Evolutionary conservation across 2,113 vertebrate species (phyloP).

Genomic region (Seriola quinqueradiata): DNA sequence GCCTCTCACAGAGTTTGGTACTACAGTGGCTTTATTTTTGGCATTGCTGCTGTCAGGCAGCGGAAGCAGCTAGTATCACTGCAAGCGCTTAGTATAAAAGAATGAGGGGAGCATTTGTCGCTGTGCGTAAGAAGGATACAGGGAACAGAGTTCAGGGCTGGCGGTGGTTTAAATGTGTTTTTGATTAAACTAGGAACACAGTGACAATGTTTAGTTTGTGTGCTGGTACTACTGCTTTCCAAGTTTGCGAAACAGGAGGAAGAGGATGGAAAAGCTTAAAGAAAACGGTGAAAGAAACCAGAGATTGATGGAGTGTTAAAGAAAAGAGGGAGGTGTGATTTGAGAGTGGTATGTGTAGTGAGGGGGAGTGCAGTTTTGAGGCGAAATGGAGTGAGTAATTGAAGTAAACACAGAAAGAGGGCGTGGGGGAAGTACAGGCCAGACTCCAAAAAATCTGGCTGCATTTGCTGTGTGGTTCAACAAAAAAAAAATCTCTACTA

Average conservation of each 20-base stretch:
- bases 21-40: conserved; percentile 65
- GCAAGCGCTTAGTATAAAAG: conserved; percentile 64
- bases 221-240: conserved; percentile 73
- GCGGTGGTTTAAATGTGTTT: conserved; percentile 81
- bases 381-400: conserved; percentile 81
- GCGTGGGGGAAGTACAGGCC: conserved; percentile 68
- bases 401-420: conserved; percentile 81
- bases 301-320: conserved; percentile 71
- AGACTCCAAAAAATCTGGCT: conserved; percentile 67
- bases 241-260: conserved; percentile 73
- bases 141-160: conserved; percentile 42
- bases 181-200: conserved; percentile 80
- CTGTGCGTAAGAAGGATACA: conserved; percentile 57
- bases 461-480: conserved; percentile 57
- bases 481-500: conserved; percentile 52
- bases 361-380: conserved; percentile 74
- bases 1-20: conserved; percentile 50
- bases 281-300: conserved; percentile 52
- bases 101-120: conserved; percentile 79
- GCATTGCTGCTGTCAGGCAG: conserved; percentile 58
- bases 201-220: conserved; percentile 73
- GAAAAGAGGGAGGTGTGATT: conserved; percentile 77
- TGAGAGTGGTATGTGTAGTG: conserved; percentile 74
- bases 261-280: conserved; percentile 59
- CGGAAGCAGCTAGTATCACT: conserved; percentile 48